A percentile compares a stretch with the other conserved stretches of the same genome.
These are phyloP conservation scores for Leptoteleia sp. DNA, from an alignment of 1,140 invertebrate genomes.

Conservation along the genomic window DNA sequence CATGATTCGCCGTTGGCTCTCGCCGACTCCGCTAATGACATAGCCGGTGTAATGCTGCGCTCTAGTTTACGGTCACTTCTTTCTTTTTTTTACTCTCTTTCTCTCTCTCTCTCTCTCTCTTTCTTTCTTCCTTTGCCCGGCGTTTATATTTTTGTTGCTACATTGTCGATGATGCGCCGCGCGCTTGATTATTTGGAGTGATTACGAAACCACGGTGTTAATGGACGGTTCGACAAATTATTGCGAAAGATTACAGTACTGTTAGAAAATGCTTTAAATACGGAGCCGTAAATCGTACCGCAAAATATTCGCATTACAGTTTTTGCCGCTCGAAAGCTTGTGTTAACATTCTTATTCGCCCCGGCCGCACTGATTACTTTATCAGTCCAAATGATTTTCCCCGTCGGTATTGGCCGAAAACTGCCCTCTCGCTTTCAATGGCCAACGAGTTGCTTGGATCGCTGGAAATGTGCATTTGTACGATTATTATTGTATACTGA, in stretches of 20 bases:
- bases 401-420: not conserved
- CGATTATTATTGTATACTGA: no score
- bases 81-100: no score
- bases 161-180: constrained; percentile 35
- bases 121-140: no score
- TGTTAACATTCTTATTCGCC: not conserved
- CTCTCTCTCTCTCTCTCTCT: no score
- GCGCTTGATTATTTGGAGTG: constrained; percentile 40
- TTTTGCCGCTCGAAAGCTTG: constrained; percentile 10
- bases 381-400: no score
- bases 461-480: no score
- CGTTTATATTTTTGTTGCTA: constrained; percentile 46
- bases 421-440: no score
- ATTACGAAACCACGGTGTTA: constrained; percentile 50
- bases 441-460: no score
- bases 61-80: constrained; percentile 50
- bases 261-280: constrained; percentile 30
- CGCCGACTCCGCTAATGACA: constrained; percentile 53
- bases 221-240: constrained; percentile 49
- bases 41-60: constrained; percentile 22
- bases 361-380: not conserved
- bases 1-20: constrained; percentile 37
- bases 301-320: constrained; percentile 19
- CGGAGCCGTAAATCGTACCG: constrained; percentile 20
- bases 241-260: constrained; percentile 48